phyloP scores from a whole-genome alignment of 2,113 vertebrate genomes.

The Montifringilla adamsi region DNA sequence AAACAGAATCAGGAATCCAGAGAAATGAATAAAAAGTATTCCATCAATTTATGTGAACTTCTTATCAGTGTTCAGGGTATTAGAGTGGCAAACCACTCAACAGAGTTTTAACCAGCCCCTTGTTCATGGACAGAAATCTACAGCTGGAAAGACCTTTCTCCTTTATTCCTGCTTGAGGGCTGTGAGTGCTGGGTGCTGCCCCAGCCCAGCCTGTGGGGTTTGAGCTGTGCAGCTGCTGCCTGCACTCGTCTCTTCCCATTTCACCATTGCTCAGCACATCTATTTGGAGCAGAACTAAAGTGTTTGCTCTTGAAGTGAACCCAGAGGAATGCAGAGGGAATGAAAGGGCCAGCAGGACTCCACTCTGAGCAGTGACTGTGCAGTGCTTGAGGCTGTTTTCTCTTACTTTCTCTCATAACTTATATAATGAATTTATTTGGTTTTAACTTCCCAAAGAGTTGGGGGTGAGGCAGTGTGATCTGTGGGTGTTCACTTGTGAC shows the following conservation, averaged over 20 bases:
- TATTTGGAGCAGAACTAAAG: conserved; percentile 40
- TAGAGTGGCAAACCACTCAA: neutral
- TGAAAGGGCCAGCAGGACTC: neutral
- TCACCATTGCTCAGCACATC: conserved; percentile 16
- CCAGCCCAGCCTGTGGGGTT: neutral
- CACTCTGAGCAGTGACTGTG: neutral
- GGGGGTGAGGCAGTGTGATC: neutral
- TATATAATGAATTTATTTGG: neutral
- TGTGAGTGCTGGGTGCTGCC: neutral
- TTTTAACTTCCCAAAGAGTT: neutral
- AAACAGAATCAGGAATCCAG: neutral
- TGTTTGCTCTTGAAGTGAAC: neutral
- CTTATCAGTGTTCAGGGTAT: neutral
- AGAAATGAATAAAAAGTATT: neutral
- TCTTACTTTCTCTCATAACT: neutral
- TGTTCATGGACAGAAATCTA: neutral
- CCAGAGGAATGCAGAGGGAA: neutral
- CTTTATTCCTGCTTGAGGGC: neutral
- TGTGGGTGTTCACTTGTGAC: neutral
- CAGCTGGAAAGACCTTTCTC: neutral
- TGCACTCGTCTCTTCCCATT: neutral
- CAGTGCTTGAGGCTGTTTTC: neutral
- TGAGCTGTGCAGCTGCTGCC: neutral
- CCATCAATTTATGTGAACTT: neutral
- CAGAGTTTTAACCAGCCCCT: neutral